phyloP scores from a whole-genome alignment of 2,888 invertebrate genomes.

The Polymixis lichenea region DNA sequence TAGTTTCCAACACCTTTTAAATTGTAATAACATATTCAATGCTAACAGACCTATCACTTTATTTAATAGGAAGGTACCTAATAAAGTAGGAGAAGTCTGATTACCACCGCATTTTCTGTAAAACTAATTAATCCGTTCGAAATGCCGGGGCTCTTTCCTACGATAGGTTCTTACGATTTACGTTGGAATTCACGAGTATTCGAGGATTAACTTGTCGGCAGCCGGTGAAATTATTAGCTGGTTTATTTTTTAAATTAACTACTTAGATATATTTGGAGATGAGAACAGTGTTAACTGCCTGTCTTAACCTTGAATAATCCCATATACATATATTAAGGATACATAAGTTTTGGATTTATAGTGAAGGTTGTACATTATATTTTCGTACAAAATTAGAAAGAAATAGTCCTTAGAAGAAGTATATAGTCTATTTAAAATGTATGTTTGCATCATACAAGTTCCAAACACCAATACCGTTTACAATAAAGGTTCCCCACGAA shows the following conservation, averaged over 20 bases:
- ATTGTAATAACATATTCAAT: constrained; percentile 43
- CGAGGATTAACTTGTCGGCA: constrained; percentile 47
- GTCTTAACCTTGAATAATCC: too few relatives aligned
- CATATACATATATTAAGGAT: not conserved
- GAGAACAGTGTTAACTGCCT: not conserved
- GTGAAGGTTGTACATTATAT: not conserved
- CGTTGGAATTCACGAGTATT: constrained; percentile 42
- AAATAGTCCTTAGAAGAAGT: not conserved
- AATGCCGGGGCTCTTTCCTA: constrained; percentile 26
- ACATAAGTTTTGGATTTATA: too few relatives aligned
- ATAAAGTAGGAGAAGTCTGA: constrained; percentile 43
- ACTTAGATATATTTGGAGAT: not conserved
- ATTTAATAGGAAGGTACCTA: constrained; percentile 35
- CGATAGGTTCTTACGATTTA: constrained; percentile 39
- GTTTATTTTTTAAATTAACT: constrained; percentile 9
- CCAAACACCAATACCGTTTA: constrained; percentile 18
- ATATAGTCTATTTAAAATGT: not conserved
- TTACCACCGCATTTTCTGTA: constrained; percentile 52
- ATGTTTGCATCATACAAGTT: constrained; percentile 11
- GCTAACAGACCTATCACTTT: constrained; percentile 39
- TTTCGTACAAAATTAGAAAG: not conserved
- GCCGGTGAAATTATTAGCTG: constrained; percentile 22
- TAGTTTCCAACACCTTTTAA: constrained; percentile 14
- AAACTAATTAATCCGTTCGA: constrained; percentile 55
- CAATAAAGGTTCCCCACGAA: constrained; percentile 28